phyloP scores from a whole-genome alignment of 2,113 vertebrate species.

The Acrocephalus kingi region DNA sequence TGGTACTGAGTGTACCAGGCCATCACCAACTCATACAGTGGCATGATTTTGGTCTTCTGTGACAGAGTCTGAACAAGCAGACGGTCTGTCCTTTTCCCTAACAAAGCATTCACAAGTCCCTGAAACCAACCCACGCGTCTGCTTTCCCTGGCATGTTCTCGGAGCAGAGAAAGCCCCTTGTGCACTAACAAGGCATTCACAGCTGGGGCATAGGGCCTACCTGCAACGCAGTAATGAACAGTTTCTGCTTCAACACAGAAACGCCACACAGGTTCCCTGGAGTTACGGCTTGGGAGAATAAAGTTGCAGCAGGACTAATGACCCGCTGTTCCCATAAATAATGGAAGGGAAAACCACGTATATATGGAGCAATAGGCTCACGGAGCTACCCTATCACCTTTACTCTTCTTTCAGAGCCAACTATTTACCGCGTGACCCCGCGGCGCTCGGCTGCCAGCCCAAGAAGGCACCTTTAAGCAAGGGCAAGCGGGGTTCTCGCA shows the following conservation, averaged over 20 bases:
- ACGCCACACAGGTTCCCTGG: fast-evolving
- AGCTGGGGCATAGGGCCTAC: fast-evolving
- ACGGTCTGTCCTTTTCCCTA: neutral
- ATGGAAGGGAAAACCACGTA: fast-evolving
- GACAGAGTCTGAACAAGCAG: neutral
- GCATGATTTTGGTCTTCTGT: neutral
- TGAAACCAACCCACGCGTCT: neutral
- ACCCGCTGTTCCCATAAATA: fast-evolving
- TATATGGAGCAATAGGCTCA: neutral
- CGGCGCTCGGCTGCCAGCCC: neutral
- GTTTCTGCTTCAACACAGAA: neutral
- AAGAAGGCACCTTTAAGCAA: no score
- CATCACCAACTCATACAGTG: neutral
- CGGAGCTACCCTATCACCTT: fast-evolving
- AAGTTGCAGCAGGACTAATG: fast-evolving
- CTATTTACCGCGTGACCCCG: fast-evolving
- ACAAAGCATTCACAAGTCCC: neutral
- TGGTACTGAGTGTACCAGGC: neutral
- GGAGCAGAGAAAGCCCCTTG: fast-evolving
- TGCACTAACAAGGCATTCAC: neutral
- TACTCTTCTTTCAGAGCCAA: neutral
- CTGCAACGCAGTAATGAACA: fast-evolving
- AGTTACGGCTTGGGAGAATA: neutral
- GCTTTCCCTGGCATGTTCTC: neutral
- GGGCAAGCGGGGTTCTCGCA: neutral